Base-by-base conservation (phyloP, 2,113 vertebrate species). In the Pterocles orientalis region DNA sequence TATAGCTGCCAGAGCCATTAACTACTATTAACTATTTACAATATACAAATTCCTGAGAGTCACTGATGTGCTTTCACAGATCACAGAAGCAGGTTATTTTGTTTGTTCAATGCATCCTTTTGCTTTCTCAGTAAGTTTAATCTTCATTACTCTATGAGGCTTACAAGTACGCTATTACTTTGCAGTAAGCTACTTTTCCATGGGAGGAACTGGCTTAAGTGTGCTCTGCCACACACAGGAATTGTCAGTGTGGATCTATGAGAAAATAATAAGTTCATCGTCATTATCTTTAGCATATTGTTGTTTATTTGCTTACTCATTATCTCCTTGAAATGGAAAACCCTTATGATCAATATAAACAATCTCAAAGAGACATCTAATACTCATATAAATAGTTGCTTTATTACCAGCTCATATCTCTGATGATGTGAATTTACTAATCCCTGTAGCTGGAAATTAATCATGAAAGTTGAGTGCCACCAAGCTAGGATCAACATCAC, bases 321-420 rank as follows among this genome's bases (percentile, higher is more conserved):
- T 85, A 80, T 68, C 69, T 47, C n/a, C 45, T 92, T 92, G 81
- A 87, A 91, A 77, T 71, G 81, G 54, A 91, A 86, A 93, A 72
- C 36, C 29, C 57, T 86, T 96, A 56, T 24, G 36, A 73, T 70
- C 86, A 86, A 86, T 86, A 21, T 24, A 77, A 19, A 26, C 64
- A 81, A n/a, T 53, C 62, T 86, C 43, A 68, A 57, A 50, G 24
- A 68, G 10, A 41, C 33, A 72, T 76, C 34, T 70, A 50, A 75
- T 82, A 21, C 60, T 80, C 3, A 1, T 41, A 60, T 58, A 78
- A 83, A 77, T 18, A 89, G 1, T 68, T 82, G 66, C 21, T 86
- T 60, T 85, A 96, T 94, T 85, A 81, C 31, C 47, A 81, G 48
- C 68, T 25, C 62, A 3, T 18, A 3, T 51, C 64, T 91, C 91